Evolutionary conservation across 1,140 invertebrate genomes (phyloP).

Genomic region (Cydia strobilella): DNA sequence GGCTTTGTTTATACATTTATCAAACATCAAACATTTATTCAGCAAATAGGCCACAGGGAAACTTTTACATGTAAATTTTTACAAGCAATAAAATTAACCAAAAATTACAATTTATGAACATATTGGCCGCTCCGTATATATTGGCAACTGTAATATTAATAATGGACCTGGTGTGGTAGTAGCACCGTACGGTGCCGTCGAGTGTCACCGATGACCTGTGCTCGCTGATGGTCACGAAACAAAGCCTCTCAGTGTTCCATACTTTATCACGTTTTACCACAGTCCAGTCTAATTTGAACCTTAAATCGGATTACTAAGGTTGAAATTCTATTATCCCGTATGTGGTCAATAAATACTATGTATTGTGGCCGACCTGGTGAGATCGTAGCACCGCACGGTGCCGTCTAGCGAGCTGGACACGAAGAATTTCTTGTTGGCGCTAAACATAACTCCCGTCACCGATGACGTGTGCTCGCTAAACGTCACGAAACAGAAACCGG

Average conservation of each 20-base stretch:
- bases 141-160: too few species aligned
- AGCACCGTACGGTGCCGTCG: constrained; percentile 97
- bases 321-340: too few species aligned
- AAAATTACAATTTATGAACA: too few species aligned
- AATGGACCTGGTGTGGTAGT: constrained; percentile 89
- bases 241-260: constrained; percentile 79
- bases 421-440: constrained; percentile 94
- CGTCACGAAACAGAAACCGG: constrained; percentile 97
- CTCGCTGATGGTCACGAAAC: constrained; percentile 87
- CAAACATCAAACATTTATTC: too few species aligned
- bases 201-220: constrained; percentile 73
- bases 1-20: too few species aligned
- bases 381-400: constrained; percentile 96
- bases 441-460: constrained; percentile 91
- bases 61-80: too few species aligned
- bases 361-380: constrained; percentile 83
- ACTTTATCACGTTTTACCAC: constrained; percentile 79
- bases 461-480: constrained; percentile 94
- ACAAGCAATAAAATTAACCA: too few species aligned
- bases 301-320: too few species aligned
- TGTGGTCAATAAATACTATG: too few species aligned
- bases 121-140: too few species aligned
- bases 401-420: constrained; percentile 96
- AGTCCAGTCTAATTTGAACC: too few species aligned
- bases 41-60: too few species aligned